These are phyloP conservation scores for Vultur gryphus DNA, from an alignment of 2,797 vertebrate species.

Conservation along the genomic window DNA sequence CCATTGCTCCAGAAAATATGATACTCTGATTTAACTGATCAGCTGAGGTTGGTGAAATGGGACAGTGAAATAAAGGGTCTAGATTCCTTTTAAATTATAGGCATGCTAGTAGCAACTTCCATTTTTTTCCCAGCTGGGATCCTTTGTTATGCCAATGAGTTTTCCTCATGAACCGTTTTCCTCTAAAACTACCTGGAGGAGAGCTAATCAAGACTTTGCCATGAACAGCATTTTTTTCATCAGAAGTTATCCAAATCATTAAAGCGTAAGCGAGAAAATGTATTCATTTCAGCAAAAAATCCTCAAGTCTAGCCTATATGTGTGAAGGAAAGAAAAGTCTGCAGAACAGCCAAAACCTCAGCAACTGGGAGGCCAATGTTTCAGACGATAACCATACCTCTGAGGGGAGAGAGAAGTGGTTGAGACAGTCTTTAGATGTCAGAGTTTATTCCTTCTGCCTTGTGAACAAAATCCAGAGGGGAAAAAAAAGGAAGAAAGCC, in stretches of 20 bases:
- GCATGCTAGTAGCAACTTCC: background rate
- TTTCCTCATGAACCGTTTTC: background rate
- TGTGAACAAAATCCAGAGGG: background rate
- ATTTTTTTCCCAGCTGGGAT: background rate
- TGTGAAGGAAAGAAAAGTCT: background rate
- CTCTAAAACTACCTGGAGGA: background rate
- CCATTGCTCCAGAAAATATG: background rate
- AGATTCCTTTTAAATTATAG: background rate
- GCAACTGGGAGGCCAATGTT: background rate
- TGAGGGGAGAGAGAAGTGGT: background rate
- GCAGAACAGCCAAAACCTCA: background rate
- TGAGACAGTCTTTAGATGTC: background rate
- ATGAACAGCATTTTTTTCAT: background rate
- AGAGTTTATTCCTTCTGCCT: background rate
- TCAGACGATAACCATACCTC: background rate
- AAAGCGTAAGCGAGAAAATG: background rate
- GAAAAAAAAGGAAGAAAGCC: background rate
- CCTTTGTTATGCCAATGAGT: background rate
- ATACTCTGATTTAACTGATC: background rate
- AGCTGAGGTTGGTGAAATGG: background rate
- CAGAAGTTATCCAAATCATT: background rate
- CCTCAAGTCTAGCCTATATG: background rate
- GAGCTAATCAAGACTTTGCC: background rate
- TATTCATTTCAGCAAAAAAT: background rate
- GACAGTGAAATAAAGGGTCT: background rate